Evolutionary conservation across 2,113 vertebrate species (phyloP).

Genomic region (Callaeas wilsoni): DNA sequence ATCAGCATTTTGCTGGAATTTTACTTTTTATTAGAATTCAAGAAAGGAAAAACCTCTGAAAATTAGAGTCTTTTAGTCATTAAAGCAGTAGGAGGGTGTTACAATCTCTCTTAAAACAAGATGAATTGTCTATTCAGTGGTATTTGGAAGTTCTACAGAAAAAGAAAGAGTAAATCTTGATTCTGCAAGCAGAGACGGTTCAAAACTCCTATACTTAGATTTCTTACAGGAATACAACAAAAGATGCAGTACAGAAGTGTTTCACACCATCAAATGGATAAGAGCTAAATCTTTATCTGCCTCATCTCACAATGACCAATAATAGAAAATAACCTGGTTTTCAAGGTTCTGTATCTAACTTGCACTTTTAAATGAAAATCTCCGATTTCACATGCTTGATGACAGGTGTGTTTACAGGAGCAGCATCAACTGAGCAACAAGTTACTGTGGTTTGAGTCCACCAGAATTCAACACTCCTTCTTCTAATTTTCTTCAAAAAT

Average conservation of each 20-base stretch:
- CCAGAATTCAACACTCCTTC: neutral
- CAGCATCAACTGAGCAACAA: neutral
- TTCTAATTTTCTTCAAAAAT: neutral
- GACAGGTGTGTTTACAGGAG: neutral
- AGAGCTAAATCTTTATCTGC: neutral
- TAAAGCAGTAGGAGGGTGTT: neutral
- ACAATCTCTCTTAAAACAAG: neutral
- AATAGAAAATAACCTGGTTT: neutral
- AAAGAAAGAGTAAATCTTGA: neutral
- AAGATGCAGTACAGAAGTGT: neutral
- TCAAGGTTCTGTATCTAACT: neutral
- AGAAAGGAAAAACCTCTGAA: neutral
- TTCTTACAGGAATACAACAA: neutral
- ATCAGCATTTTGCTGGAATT: neutral
- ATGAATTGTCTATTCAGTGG: neutral
- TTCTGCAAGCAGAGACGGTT: fast-evolving
- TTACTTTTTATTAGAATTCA: neutral
- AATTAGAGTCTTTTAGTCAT: neutral
- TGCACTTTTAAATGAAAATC: neutral
- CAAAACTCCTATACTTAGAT: neutral
- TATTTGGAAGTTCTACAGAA: neutral
- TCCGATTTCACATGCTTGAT: neutral
- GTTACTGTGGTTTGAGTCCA: neutral
- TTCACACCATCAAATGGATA: neutral
- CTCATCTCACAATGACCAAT: neutral